A percentile compares a stretch with the other conserved stretches of the same genome.
phyloP scores from a whole-genome alignment of 2,113 vertebrate genomes.

The Callithrix jacchus region DNA sequence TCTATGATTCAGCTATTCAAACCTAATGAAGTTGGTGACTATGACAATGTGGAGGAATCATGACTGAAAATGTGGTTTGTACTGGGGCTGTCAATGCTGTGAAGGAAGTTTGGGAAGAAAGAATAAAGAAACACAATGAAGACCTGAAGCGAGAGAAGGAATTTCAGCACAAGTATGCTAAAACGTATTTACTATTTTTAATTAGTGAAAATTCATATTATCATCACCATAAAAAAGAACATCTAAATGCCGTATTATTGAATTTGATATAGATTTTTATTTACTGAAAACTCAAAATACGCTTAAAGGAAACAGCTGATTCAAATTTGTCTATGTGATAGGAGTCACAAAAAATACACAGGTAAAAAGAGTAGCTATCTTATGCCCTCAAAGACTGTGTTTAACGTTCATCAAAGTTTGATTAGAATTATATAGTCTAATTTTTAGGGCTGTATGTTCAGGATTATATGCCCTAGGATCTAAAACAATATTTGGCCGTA shows the following conservation, averaged over 20 bases:
- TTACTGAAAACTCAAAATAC: constrained; percentile 11
- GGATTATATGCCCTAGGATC: neutral
- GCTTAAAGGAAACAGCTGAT: neutral
- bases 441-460: neutral
- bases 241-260: neutral
- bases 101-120: constrained; percentile 93
- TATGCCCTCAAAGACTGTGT: neutral
- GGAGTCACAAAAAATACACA: neutral
- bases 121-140: constrained; percentile 89
- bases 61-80: constrained; percentile 85
- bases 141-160: constrained; percentile 86
- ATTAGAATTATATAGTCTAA: neutral
- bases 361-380: neutral
- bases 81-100: constrained; percentile 88
- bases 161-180: constrained; percentile 77
- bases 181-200: neutral
- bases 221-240: neutral
- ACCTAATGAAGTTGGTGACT: neutral
- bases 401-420: neutral
- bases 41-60: constrained; percentile 77
- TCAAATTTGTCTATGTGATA: neutral
- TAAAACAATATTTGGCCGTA: neutral
- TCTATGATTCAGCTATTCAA: constrained; percentile 38
- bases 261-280: neutral
- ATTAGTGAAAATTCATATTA: neutral